Percentiles rank a stretch among this genome's conserved stretches.
Conservation (phyloP, 2,888 invertebrate genomes). For the Alentia gelatinosa region DNA sequence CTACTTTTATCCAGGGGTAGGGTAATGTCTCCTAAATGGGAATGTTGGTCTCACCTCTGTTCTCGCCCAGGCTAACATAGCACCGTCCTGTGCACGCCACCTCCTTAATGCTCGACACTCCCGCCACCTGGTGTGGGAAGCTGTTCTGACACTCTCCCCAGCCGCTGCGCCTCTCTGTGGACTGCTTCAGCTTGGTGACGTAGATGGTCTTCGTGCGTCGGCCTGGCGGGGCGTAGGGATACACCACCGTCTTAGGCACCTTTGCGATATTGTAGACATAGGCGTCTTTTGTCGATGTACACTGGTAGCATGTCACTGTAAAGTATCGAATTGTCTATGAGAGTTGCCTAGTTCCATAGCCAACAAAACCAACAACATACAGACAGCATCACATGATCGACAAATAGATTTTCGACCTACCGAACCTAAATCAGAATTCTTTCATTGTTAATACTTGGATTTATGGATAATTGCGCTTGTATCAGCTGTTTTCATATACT, state of each 20-base stretch:
- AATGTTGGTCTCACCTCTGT: constrained; percentile 30
- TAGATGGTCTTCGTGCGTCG: neutral
- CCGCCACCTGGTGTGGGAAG: constrained; percentile 32
- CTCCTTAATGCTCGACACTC: neutral
- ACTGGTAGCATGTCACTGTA: neutral
- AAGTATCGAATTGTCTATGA: neutral
- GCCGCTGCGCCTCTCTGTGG: neutral
- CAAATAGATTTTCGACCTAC: neutral
- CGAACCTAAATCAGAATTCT: too few relatives aligned
- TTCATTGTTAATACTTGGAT: too few relatives aligned
- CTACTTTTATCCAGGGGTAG: neutral
- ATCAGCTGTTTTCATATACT: too few relatives aligned
- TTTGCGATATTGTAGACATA: neutral
- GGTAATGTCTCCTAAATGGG: too few relatives aligned
- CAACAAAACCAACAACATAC: neutral
- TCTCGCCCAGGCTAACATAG: neutral
- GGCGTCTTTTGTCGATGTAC: neutral
- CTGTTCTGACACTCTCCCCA: constrained; percentile 28
- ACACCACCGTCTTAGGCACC: neutral
- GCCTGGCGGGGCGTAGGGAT: neutral
- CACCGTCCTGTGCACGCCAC: constrained; percentile 6
- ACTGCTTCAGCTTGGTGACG: neutral
- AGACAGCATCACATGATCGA: neutral
- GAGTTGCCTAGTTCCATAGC: too few relatives aligned
- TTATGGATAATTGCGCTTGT: too few relatives aligned